Percentiles rank a stretch among this genome's conserved stretches.
These are phyloP conservation scores for Oreochromis spilurus DNA, from an alignment of 2,113 vertebrate species.

Conservation along the genomic window DNA sequence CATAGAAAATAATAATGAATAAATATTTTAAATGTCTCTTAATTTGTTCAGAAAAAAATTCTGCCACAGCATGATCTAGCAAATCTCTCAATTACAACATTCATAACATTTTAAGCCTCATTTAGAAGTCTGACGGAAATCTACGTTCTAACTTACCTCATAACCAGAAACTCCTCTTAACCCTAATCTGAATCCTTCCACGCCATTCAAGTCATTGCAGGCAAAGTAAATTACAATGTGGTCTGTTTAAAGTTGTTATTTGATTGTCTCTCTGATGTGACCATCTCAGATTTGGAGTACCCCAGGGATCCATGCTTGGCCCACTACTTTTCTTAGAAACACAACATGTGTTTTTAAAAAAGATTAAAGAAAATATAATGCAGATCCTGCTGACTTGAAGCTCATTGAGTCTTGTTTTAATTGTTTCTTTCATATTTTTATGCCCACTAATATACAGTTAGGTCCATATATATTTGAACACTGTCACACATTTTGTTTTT, in stretches of 20 bases:
- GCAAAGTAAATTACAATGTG: neutral
- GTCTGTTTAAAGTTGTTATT: neutral
- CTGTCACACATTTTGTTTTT: neutral
- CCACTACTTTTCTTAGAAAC: neutral
- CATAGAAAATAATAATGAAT: neutral
- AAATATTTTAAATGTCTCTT: no score
- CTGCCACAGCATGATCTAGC: neutral
- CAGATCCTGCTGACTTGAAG: neutral
- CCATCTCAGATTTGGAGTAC: neutral
- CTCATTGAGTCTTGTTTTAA: neutral
- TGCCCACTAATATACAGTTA: neutral
- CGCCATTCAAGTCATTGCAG: neutral
- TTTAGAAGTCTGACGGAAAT: neutral
- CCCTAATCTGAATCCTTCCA: neutral
- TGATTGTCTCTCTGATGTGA: neutral
- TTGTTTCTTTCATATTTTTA: neutral
- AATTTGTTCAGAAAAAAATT: accelerated
- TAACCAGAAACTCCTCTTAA: neutral
- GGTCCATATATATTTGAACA: neutral
- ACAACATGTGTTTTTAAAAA: neutral
- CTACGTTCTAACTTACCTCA: neutral
- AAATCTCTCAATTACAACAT: neutral
- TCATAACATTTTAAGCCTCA: neutral
- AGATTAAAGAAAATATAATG: neutral
- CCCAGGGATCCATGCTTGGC: neutral